Percentiles rank a stretch among this genome's conserved stretches.
Evolutionary conservation across 2,888 invertebrate genomes (phyloP).

Genomic region (Tineola bisselliella): DNA sequence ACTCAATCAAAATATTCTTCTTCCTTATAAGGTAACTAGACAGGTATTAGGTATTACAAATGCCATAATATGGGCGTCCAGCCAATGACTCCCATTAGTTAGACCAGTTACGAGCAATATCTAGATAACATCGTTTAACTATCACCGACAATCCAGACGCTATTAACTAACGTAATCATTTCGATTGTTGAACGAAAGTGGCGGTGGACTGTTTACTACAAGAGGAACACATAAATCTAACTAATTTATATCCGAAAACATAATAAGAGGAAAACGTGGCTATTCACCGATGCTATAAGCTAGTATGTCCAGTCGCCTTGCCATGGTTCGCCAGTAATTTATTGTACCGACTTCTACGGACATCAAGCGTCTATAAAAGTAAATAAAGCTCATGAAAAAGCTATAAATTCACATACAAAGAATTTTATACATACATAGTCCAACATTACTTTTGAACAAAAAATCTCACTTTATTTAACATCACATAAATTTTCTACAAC

Average conservation of each 20-base stretch:
- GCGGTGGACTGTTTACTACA: constrained; percentile 33
- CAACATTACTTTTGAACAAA: constrained; percentile 1
- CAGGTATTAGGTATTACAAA: constrained; percentile 1
- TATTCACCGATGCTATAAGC: constrained; percentile 44
- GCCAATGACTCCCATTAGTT: constrained; percentile 4
- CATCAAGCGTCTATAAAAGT: constrained; percentile 56
- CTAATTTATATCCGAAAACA: constrained; percentile 62
- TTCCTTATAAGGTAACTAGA: background rate
- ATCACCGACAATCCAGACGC: constrained; percentile 32
- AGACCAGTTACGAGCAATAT: constrained; percentile 5
- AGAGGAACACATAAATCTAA: constrained; percentile 44
- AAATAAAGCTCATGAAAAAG: constrained; percentile 62
- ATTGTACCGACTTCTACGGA: constrained; percentile 44
- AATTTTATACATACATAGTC: constrained; percentile 32
- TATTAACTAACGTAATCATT: constrained; percentile 25
- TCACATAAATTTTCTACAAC: background rate
- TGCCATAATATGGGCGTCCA: background rate
- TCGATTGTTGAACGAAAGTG: constrained; percentile 33
- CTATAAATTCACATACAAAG: constrained; percentile 57
- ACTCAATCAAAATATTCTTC: background rate
- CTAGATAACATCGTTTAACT: constrained; percentile 25
- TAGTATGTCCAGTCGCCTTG: constrained; percentile 42
- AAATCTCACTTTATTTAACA: constrained; percentile 2
- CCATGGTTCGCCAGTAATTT: constrained; percentile 45
- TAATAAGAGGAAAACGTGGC: constrained; percentile 59